Conservation (phyloP, 2,113 vertebrate genomes). For the Geothlypis trichas region DNA sequence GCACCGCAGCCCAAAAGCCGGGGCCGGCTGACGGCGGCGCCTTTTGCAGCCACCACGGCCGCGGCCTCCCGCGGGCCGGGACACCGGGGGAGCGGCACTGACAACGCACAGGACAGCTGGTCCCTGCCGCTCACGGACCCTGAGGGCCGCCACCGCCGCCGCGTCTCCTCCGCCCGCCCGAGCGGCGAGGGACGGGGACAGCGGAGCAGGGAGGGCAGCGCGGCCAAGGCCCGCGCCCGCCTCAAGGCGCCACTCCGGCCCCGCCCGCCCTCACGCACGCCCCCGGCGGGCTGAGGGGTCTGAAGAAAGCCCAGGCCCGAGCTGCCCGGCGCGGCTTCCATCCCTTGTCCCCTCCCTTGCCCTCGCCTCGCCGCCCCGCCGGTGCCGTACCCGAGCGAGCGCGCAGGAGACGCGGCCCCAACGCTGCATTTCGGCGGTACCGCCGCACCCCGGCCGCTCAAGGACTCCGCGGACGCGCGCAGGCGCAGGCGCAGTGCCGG, state of each 20-base stretch:
- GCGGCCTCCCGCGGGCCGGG: neutral
- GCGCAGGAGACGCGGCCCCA: neutral
- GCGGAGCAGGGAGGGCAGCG: neutral
- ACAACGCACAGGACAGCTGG: accelerated
- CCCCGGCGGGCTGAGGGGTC: too few relatives aligned
- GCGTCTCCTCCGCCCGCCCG: neutral
- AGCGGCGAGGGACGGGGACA: neutral
- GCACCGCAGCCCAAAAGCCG: neutral
- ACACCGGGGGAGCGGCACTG: neutral
- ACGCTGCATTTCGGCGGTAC: neutral
- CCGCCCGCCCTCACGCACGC: neutral
- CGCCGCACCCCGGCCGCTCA: neutral
- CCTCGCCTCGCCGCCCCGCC: neutral
- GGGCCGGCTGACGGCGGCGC: neutral
- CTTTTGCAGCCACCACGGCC: neutral
- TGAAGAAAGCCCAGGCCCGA: neutral
- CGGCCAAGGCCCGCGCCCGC: neutral
- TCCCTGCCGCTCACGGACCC: neutral
- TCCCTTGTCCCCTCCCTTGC: neutral
- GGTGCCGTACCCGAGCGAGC: neutral
- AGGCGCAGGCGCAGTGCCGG: neutral
- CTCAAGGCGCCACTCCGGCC: neutral
- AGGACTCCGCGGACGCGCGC: neutral
- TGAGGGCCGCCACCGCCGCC: neutral
- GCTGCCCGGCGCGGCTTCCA: neutral